Evolutionary conservation across 1,140 invertebrate genomes (phyloP).

Genomic region (Drosophila carrolli): DNA sequence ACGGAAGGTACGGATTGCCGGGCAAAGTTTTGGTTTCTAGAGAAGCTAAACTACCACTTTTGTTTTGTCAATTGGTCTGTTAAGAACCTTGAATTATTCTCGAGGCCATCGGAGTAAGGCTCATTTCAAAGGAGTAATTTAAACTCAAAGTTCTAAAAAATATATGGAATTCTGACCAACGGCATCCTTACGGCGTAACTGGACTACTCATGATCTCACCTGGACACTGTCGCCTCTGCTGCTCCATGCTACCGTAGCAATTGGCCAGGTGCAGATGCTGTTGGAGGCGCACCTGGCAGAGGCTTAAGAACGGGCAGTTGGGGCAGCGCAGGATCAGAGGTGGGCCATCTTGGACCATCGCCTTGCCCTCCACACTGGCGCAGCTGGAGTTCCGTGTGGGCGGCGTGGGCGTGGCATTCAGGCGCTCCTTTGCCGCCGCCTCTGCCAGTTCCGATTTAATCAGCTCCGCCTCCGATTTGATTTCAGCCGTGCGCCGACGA

Average conservation of each 20-base stretch:
- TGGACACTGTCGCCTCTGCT: conserved; percentile 52
- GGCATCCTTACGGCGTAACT: too few species aligned
- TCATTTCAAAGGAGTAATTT: too few species aligned
- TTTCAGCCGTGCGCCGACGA: conserved; percentile 70
- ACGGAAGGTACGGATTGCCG: background rate
- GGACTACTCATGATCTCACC: conserved; percentile 14
- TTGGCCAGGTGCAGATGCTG: conserved; percentile 41
- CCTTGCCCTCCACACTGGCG: conserved; percentile 47
- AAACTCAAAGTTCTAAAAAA: too few species aligned
- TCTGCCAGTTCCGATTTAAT: conserved; percentile 78
- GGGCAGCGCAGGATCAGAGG: conserved; percentile 46
- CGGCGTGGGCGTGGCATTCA: conserved; percentile 75
- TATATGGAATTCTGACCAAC: too few species aligned
- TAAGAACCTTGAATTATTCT: too few species aligned
- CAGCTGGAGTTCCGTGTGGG: conserved; percentile 51
- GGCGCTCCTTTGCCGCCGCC: conserved; percentile 69
- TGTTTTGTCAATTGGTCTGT: too few species aligned
- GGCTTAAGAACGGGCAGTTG: conserved; percentile 65
- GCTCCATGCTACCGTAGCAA: conserved; percentile 45
- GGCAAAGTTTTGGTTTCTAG: too few species aligned
- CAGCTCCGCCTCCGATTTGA: conserved; percentile 77
- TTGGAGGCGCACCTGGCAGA: conserved; percentile 46
- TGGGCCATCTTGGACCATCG: conserved; percentile 9
- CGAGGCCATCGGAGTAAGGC: too few species aligned
- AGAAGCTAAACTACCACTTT: too few species aligned